Evolutionary conservation across 2,113 vertebrate species (phyloP).

Genomic region (Oenanthe oenanthe): DNA sequence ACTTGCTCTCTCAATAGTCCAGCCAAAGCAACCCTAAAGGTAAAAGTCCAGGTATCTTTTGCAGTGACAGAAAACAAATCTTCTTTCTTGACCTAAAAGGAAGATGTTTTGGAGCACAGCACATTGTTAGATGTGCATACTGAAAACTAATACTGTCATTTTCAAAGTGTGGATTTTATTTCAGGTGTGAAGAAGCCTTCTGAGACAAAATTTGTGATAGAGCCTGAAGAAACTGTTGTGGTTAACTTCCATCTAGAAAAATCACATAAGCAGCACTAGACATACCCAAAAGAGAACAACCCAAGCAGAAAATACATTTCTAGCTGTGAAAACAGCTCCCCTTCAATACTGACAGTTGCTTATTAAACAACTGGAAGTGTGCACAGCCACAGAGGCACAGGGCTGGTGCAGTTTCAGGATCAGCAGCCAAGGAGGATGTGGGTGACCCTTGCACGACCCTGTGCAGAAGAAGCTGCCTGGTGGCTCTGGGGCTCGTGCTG

Average conservation of each 20-base stretch:
- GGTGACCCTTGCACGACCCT: slow-evolving; percentile 1
- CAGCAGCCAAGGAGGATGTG: background rate
- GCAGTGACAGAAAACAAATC: background rate
- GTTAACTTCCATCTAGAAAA: background rate
- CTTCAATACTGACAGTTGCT: background rate
- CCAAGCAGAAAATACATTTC: background rate
- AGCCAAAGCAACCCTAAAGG: background rate
- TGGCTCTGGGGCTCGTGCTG: background rate
- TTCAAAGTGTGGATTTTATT: background rate
- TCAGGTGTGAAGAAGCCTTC: background rate
- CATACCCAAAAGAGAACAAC: background rate
- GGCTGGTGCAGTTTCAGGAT: background rate
- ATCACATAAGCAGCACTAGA: background rate
- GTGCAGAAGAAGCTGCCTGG: slow-evolving; percentile 16
- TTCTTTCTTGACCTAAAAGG: background rate
- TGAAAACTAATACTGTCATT: background rate
- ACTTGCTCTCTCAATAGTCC: background rate
- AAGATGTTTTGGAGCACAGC: background rate
- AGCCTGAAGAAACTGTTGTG: background rate
- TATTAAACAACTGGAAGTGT: background rate
- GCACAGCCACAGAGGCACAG: background rate
- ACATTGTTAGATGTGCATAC: background rate
- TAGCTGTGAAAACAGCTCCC: background rate
- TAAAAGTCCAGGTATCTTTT: background rate
- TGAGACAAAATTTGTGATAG: background rate